These are phyloP conservation scores for Pseudobourletiella spinata DNA, from an alignment of 1,140 invertebrate genomes.

Conservation along the genomic window DNA sequence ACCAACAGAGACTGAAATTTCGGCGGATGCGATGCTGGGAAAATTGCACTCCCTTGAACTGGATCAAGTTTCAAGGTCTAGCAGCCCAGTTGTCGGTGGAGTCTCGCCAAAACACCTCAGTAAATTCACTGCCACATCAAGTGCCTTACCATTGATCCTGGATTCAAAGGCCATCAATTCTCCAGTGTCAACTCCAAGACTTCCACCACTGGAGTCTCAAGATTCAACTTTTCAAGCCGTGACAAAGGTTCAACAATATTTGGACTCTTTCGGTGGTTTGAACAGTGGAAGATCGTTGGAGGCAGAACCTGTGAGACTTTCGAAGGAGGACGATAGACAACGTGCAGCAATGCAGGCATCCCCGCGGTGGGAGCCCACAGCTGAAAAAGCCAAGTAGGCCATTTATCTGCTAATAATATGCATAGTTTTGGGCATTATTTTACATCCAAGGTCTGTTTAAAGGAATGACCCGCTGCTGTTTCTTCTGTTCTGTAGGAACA, in stretches of 20 bases:
- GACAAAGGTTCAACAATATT: background rate
- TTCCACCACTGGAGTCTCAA: background rate
- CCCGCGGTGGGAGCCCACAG: background rate
- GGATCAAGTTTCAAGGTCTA: background rate
- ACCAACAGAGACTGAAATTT: too few relatives aligned
- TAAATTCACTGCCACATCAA: background rate
- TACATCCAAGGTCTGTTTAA: too few relatives aligned
- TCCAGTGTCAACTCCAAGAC: background rate
- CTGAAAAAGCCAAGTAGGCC: constrained; percentile 14
- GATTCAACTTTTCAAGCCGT: background rate
- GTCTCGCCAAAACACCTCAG: too few relatives aligned
- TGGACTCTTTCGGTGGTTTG: background rate
- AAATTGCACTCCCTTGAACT: too few relatives aligned
- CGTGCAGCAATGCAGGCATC: background rate
- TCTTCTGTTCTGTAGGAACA: constrained; percentile 16
- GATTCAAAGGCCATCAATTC: background rate
- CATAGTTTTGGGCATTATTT: too few relatives aligned
- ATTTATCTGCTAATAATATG: background rate
- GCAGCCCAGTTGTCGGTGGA: too few relatives aligned
- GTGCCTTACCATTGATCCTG: background rate
- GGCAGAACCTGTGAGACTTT: background rate
- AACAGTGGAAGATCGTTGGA: background rate
- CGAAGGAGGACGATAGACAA: background rate
- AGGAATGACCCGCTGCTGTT: background rate
- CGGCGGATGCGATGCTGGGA: background rate